Evolutionary conservation across 2,113 vertebrate species (phyloP).

Genomic region (Cynocephalus volans): DNA sequence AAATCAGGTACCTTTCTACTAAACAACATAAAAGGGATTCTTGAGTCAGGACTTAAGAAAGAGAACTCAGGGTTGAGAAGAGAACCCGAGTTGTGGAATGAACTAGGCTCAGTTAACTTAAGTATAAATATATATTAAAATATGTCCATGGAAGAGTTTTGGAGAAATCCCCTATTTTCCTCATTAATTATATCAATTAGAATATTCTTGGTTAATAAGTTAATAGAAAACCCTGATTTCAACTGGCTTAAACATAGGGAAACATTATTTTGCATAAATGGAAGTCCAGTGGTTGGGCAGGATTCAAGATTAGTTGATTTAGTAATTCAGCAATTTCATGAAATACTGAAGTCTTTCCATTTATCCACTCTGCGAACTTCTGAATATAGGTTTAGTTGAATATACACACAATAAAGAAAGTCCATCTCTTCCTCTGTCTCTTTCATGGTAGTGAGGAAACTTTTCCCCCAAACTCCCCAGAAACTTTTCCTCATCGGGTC

Average conservation of each 20-base stretch:
- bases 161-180: not conserved
- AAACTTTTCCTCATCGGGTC: not conserved
- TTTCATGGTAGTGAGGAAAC: not conserved
- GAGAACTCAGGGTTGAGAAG: not conserved
- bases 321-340: not conserved
- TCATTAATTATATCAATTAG: constrained; percentile 29
- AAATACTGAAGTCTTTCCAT: not conserved
- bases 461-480: not conserved
- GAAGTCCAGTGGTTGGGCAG: not conserved
- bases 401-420: not conserved
- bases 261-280: not conserved
- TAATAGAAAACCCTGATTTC: not conserved
- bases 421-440: not conserved
- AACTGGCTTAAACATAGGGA: constrained; percentile 10
- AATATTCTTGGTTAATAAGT: constrained; percentile 11
- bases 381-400: not conserved
- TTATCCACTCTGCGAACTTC: not conserved
- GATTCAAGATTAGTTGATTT: not conserved
- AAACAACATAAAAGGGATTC: constrained; percentile 10
- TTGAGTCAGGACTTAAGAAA: not conserved
- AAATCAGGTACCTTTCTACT: not conserved
- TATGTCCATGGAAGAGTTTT: not conserved
- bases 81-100: not conserved
- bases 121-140: not conserved
- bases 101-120: not conserved